Base-by-base conservation (phyloP, 2,113 vertebrate species). In the Smithornis capensis region DNA sequence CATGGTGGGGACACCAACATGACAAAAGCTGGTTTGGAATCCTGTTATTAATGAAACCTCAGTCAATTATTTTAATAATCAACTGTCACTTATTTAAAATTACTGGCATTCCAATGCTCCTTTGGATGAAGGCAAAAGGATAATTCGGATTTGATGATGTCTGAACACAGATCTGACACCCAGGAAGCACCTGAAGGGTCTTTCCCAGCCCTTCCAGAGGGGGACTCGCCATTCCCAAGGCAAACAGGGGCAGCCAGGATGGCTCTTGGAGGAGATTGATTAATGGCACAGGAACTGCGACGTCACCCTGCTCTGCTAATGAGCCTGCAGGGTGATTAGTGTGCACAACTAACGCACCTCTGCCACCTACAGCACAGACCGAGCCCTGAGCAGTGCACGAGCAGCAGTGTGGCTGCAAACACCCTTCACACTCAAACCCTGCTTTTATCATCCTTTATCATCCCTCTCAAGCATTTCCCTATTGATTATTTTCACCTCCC, bases 41-140 rank as follows among this genome's bases (percentile, higher is more conserved):
- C 85, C 91, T 94, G 86, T 76, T 94, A 95, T 70, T 97, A 83
- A 94, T 91, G 62, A 90, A 93, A 95, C 68, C 67, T 94, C 95
- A 96, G 97, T 96, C 95, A 78, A 95, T 94, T 15, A 83, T 77
- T 94, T 97, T 95, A 96, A 97, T 96, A 94, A 92, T 3, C 35
- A 87, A 29, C 84, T 83, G 90, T 89, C 95, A 90, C 80, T 96
- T 94, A 59, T 14, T 86, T 70, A 7, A 80, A 55, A 49, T 52
- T 33, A 84, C 5, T 71, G 27, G 2, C 42, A 60, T 60, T 44
- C 56, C 27, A 68, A 9, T 19, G 40, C 4, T 21, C 28, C 57
- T 68, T 37, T 5, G 40, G 21, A 55, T 5, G 27, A 92, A 47
- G 35, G 50, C 18, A 74, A 14, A 78, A 60, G 71, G 67, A 87